Base-by-base conservation (phyloP, 2,888 invertebrate species). In the Parnassius mnemosyne region DNA sequence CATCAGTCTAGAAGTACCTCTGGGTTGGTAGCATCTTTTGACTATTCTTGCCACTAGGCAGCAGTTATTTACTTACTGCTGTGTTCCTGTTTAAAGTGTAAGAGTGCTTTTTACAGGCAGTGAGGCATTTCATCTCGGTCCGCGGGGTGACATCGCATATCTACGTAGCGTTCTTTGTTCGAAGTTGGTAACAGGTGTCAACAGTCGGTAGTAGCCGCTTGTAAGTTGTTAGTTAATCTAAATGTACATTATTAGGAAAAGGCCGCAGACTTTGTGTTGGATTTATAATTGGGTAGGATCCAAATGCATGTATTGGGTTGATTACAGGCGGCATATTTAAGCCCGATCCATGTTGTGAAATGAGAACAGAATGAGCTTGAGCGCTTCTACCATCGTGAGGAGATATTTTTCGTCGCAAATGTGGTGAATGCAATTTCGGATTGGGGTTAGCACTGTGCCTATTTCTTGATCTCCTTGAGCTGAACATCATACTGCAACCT, bases 401-500 rank as follows among this genome's bases (percentile, higher is more conserved):
- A 20, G 97, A 97, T 73, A 98, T 97, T 89, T 98, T 98, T 71
- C 98, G 92, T 65, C 98, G 93, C 70, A 98, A 89, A 83, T 98
- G 98, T 1, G 99, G 98, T 62, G 98, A 98, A 86, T 99, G 99
- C 16, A 99, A 90, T 84, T 99, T 99, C 0, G 99, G 99, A 87
- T 99, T 99, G 0, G 99, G 99, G 85, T 99, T 99, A 10, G 99
- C 98, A 83, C 98, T 98, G 86, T 99, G 99, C 3, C 99, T 94
- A 79, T 99, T 99, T 58, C 99, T 93, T 41, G 98, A 98, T 69
- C 99, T 93, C 69, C 99, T 93, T 11, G 98, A 99, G 83, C 98
- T 99, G 81, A 99, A 99, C 98, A 98, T 98, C 98, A 99, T 99
- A 83, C 97, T 98, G 88, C 99, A 99, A 0, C 99, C 99, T 81